These are phyloP conservation scores for Drosophila pseudoananassae DNA, from an alignment of 1,140 invertebrate genomes.

Conservation along the genomic window DNA sequence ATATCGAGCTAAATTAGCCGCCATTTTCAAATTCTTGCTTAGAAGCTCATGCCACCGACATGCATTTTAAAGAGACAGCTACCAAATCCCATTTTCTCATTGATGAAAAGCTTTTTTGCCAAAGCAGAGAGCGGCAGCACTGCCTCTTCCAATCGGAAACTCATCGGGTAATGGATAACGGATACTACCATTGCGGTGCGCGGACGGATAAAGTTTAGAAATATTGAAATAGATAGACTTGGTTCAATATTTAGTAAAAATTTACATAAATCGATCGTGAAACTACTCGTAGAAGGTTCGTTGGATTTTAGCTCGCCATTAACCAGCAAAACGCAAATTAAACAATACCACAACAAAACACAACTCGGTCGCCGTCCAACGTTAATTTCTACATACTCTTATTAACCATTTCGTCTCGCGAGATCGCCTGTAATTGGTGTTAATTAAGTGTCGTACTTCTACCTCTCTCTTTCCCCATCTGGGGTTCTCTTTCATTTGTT, in stretches of 20 bases:
- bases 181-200: not conserved
- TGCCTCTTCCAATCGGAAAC: no score
- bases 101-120: not conserved
- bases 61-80: not conserved
- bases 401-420: constrained; percentile 63
- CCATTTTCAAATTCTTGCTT: not conserved
- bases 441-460: constrained; percentile 60
- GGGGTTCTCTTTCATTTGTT: constrained; percentile 23
- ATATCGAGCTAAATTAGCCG: not conserved
- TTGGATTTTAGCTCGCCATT: constrained; percentile 18
- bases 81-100: not conserved
- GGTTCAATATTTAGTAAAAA: not conserved
- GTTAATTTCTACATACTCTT: constrained; percentile 61
- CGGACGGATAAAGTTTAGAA: no score
- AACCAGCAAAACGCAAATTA: constrained; percentile 29
- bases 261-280: constrained; percentile 52
- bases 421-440: constrained; percentile 70
- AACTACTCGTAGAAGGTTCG: constrained; percentile 53
- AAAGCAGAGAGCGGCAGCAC: not conserved
- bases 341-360: constrained; percentile 14
- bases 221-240: no score
- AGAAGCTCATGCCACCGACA: not conserved
- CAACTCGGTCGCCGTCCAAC: constrained; percentile 26
- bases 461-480: constrained; percentile 13
- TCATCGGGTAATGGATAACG: not conserved